A percentile compares a stretch with the other conserved stretches of the same genome.
Evolutionary conservation across 1,140 invertebrate genomes (phyloP).

Genomic region (Aphis gossypii): DNA sequence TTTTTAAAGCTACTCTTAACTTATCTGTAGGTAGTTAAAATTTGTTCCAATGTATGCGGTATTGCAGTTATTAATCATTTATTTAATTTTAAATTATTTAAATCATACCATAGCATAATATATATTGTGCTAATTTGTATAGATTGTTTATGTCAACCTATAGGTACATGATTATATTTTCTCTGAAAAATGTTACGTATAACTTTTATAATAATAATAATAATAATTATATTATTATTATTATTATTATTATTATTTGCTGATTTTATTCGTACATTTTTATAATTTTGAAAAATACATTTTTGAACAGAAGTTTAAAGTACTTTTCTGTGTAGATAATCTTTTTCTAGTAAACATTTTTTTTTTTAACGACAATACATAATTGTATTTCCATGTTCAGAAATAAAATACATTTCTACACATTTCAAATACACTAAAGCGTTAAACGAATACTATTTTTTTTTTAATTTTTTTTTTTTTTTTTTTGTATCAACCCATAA

Average conservation of each 20-base stretch:
- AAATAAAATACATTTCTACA: not conserved
- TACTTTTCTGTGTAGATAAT: not conserved
- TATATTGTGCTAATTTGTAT: too few relatives aligned
- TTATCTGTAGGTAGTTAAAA: too few relatives aligned
- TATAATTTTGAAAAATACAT: not conserved
- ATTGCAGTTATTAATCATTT: too few relatives aligned
- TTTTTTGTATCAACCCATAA: not conserved
- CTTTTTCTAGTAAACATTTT: not conserved
- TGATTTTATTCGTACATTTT: not conserved
- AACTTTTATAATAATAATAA: too few relatives aligned
- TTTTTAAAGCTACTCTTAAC: too few relatives aligned
- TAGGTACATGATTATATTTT: too few relatives aligned
- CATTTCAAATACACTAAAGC: not conserved
- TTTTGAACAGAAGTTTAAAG: not conserved
- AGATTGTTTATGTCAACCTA: too few relatives aligned
- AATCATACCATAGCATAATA: too few relatives aligned
- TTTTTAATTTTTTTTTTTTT: not conserved
- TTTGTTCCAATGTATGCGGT: too few relatives aligned
- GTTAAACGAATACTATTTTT: not conserved
- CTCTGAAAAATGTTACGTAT: too few relatives aligned
- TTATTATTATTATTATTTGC: not conserved
- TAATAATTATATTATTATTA: too few relatives aligned
- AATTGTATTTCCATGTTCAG: not conserved
- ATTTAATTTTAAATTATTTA: too few relatives aligned
- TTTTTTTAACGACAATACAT: not conserved